Conservation (phyloP, 2,888 invertebrate species). For the Dryococelus australis region DNA sequence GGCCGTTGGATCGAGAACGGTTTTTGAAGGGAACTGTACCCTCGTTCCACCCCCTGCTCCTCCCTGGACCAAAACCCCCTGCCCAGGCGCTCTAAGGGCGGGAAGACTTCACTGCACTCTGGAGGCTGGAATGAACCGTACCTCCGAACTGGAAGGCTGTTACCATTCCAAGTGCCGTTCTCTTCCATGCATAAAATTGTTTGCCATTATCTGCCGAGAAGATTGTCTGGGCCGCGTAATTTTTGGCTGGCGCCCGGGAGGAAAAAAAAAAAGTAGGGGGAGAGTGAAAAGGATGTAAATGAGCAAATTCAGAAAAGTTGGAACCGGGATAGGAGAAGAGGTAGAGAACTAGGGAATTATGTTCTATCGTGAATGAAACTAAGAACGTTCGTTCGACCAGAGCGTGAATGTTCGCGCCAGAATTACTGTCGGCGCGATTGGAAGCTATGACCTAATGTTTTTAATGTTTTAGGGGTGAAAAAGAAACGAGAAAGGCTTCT, state of each 20-base stretch:
- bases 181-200: slow-evolving; percentile 37
- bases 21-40: background rate
- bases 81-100: background rate
- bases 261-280: background rate
- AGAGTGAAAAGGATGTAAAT: background rate
- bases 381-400: background rate
- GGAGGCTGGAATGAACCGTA: slow-evolving; percentile 27
- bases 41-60: too few species aligned
- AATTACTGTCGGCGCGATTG: background rate
- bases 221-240: slow-evolving; percentile 27
- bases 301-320: background rate
- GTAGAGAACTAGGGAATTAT: background rate
- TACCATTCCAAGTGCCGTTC: slow-evolving; percentile 29
- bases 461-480: too few species aligned
- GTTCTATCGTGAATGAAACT: background rate
- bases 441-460: background rate
- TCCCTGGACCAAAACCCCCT: too few species aligned
- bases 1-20: background rate
- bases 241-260: background rate
- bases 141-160: slow-evolving; percentile 21
- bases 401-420: background rate
- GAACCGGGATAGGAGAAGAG: background rate
- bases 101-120: background rate
- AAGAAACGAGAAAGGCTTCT: too few species aligned
- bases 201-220: slow-evolving; percentile 35